phyloP scores from a whole-genome alignment of 1,140 invertebrate species.

The Drosophila pectinifera region DNA sequence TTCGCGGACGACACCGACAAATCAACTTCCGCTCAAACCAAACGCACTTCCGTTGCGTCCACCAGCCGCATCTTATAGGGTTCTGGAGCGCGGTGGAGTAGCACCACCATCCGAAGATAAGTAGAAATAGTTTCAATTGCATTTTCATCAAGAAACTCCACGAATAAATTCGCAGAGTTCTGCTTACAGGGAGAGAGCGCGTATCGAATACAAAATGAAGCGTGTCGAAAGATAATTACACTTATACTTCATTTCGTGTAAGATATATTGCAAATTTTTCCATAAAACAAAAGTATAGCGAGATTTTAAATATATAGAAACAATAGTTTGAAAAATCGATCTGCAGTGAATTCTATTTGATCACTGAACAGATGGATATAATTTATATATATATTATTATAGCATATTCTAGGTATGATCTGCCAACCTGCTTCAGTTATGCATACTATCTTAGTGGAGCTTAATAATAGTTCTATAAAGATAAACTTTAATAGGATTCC shows the following conservation, averaged over 20 bases:
- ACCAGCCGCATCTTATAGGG: neutral
- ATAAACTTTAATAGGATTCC: neutral
- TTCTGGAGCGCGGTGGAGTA: neutral
- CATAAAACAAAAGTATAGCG: no score
- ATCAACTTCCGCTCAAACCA: neutral
- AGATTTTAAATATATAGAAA: no score
- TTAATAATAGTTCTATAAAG: no score
- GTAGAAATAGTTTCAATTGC: neutral
- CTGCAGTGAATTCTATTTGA: no score
- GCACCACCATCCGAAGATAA: neutral
- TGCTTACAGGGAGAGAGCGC: neutral
- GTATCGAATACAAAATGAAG: neutral
- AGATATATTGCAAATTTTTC: neutral
- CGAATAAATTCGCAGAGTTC: neutral
- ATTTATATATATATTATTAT: neutral
- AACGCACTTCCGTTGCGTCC: neutral
- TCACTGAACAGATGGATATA: neutral
- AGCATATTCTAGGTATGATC: no score
- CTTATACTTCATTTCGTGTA: neutral
- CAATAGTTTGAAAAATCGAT: no score
- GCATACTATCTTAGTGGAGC: no score
- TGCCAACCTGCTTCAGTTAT: no score
- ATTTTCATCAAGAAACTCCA: neutral
- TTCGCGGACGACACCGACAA: neutral
- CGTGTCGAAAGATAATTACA: neutral